Base-by-base conservation (phyloP, 2,113 vertebrate species). In the Pagrus major region DNA sequence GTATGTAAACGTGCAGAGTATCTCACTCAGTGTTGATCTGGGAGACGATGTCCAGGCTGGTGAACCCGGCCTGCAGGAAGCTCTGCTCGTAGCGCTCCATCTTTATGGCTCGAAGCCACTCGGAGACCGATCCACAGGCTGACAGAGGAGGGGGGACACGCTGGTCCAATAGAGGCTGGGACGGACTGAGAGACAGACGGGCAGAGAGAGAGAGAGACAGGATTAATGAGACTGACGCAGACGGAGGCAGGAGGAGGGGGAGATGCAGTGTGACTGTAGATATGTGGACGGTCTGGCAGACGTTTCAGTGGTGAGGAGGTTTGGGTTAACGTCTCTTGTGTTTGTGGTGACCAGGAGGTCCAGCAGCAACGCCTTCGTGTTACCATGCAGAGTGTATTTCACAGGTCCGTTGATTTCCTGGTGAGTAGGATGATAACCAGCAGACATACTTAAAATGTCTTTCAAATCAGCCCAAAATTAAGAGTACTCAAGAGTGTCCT, bases 1-100 rank as follows among this genome's bases (percentile, higher is more conserved):
- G n/a, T n/a, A n/a, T n/a, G n/a, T n/a, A n/a, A n/a, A n/a, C n/a
- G n/a, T n/a, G n/a, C 21, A 4, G 11, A 2, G 25, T n/a, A 2
- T 55, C 86, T 83, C 65, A 95, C 94, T 95, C 91, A 0, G 94
- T 94, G 87, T 81, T 85, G 49, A 94, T 85, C 81, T 94, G 92
- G 0, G 91, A 86, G 1, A 94, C 71, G 25, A 89, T 37, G 41
- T 94, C 89, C 73, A 95, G 84, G 76, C 88, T 89, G 69, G 71
- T 92, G 91, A 95, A 87, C 0, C 94, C 94, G 1, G 87, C 90
- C 88, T 93, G 93, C 18, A 93, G 52, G 84, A 95, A 95, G 79
- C 78, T 90, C 31, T 87, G 89, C 88, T 94, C 92, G 21, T 95
- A 95, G 0, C 94, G 87, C 71, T 93, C 93, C 94, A 95, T 95